These are phyloP conservation scores for Mylabris phalerata DNA, from an alignment of 1,140 invertebrate genomes.

Conservation along the genomic window DNA sequence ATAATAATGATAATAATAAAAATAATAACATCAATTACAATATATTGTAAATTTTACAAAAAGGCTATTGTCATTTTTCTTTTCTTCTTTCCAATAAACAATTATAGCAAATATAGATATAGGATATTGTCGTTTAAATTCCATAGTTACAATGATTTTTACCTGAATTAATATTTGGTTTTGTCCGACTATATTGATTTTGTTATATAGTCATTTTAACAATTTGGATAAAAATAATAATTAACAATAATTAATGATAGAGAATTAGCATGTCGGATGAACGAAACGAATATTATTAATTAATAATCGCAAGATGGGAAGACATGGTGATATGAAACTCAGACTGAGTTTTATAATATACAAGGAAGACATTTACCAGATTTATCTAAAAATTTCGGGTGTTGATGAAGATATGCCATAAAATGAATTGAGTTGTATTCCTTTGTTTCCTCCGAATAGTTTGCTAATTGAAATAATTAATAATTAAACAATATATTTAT, in stretches of 20 bases:
- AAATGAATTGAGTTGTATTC: constrained; percentile 7
- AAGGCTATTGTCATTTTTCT: constrained; percentile 5
- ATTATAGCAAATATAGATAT: constrained; percentile 8
- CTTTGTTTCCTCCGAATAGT: constrained; percentile 13
- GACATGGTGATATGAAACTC: constrained; percentile 23
- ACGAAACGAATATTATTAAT: not conserved
- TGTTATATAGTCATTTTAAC: not conserved
- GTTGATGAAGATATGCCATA: not conserved
- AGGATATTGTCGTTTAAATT: constrained; percentile 15
- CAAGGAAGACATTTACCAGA: constrained; percentile 21
- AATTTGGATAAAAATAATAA: not conserved
- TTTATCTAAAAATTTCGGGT: not conserved
- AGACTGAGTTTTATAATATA: constrained; percentile 15
- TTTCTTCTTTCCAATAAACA: not conserved
- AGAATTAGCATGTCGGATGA: not conserved
- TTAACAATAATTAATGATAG: not conserved
- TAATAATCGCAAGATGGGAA: constrained; percentile 16
- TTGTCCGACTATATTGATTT: not conserved
- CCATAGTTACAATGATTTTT: not conserved
- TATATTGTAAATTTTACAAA: constrained; percentile 9
- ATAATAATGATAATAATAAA: not conserved
- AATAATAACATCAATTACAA: not conserved
- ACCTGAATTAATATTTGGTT: not conserved
- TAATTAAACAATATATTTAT: constrained; percentile 7
- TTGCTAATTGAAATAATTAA: constrained; percentile 1